Percentiles rank a stretch among this genome's conserved stretches.
Evolutionary conservation across 2,888 invertebrate genomes (phyloP).

Genomic region (Drosophila quinaria): DNA sequence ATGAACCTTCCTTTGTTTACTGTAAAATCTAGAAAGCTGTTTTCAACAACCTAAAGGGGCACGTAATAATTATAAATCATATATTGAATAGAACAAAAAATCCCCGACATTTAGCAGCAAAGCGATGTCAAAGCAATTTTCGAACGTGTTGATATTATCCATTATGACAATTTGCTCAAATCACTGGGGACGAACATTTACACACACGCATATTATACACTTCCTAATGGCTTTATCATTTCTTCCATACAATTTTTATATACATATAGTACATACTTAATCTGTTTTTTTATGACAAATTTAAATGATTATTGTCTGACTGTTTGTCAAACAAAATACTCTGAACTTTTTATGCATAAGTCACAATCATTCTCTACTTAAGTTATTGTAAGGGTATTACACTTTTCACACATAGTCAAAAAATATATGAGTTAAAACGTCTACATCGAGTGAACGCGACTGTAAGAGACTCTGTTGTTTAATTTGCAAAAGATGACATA

Average conservation of each 20-base stretch:
- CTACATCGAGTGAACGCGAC: not conserved
- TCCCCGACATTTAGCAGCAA: not conserved
- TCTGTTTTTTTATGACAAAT: not conserved
- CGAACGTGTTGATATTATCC: not conserved
- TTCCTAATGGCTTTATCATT: not conserved
- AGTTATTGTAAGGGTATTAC: not conserved
- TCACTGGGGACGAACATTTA: no score
- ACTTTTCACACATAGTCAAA: not conserved
- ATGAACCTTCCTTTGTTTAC: not conserved
- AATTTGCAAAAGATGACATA: no score
- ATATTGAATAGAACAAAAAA: slow-evolving; percentile 10
- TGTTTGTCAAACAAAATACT: not conserved
- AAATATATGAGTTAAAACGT: not conserved
- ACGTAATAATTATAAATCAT: not conserved
- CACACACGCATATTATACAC: not conserved
- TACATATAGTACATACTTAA: not conserved
- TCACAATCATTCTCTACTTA: not conserved
- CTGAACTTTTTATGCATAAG: no score
- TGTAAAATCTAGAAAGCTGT: not conserved
- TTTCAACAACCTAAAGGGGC: not conserved
- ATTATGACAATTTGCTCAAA: not conserved
- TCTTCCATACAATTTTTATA: not conserved
- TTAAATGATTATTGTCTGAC: not conserved
- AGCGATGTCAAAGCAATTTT: not conserved
- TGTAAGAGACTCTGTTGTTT: not conserved